Percentiles rank a stretch among this genome's conserved stretches.
These are phyloP conservation scores for Tiaroga cobitis DNA, from an alignment of 2,797 vertebrate genomes.

Conservation along the genomic window DNA sequence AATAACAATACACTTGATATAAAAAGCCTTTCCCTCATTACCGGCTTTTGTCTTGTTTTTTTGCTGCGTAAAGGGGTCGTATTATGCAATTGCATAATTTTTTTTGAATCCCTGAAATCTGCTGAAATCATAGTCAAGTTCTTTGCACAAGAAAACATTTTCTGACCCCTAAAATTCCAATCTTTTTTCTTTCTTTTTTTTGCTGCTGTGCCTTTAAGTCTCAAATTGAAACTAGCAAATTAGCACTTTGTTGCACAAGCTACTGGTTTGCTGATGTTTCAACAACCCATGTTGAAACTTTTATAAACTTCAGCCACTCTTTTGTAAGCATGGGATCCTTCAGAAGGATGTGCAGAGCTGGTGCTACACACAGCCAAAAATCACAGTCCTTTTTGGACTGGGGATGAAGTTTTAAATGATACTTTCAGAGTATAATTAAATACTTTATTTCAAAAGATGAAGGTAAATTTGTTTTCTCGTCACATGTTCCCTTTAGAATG, in stretches of 20 bases:
- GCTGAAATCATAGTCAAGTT: too few species aligned
- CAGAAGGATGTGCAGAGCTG: not conserved
- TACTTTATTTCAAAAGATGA: not conserved
- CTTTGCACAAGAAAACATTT: too few species aligned
- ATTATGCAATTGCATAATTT: too few species aligned
- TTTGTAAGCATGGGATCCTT: not conserved
- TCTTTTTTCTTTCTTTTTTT: too few species aligned
- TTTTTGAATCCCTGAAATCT: too few species aligned
- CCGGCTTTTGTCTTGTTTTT: not conserved
- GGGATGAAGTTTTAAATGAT: not conserved
- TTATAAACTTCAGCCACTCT: not conserved
- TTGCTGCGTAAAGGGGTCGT: not conserved
- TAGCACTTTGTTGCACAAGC: not conserved
- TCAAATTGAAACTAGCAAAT: too few species aligned
- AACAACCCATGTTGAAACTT: not conserved
- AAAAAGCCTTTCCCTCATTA: not conserved
- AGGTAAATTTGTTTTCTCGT: not conserved
- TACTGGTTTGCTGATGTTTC: not conserved
- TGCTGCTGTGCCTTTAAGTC: too few species aligned
- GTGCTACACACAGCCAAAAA: not conserved
- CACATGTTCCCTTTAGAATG: not conserved
- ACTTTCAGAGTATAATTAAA: not conserved
- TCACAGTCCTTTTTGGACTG: not conserved
- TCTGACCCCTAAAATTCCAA: too few species aligned
- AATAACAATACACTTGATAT: not conserved